phyloP scores from a whole-genome alignment of 2,113 vertebrate species.

The Cardinalis cardinalis region DNA sequence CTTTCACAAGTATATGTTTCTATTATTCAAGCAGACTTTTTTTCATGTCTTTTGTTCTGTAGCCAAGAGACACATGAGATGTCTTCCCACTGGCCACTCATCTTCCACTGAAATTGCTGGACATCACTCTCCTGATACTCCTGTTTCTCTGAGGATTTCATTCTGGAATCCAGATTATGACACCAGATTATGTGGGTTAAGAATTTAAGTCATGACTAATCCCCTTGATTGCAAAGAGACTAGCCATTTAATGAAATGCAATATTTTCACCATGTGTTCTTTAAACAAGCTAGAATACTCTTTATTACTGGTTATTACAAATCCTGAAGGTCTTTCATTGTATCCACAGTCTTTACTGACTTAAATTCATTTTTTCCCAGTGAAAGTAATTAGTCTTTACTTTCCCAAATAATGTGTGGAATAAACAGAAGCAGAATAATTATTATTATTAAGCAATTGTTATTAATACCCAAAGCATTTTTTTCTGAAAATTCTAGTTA shows the following conservation, averaged over 20 bases:
- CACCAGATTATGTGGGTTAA: background rate
- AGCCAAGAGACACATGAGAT: background rate
- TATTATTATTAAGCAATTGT: background rate
- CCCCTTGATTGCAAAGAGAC: background rate
- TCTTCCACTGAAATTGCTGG: background rate
- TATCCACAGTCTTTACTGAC: background rate
- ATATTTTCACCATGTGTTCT: background rate
- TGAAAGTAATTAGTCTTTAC: background rate
- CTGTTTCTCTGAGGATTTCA: background rate
- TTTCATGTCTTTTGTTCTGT: background rate
- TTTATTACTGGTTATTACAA: background rate
- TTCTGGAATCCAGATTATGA: background rate
- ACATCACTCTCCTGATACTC: background rate
- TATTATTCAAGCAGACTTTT: background rate
- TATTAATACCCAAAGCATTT: background rate
- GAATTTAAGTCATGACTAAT: background rate
- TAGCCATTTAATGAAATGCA: background rate
- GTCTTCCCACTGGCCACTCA: background rate
- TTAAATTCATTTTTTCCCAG: background rate
- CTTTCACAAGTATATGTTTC: background rate
- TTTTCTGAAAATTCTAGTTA: background rate
- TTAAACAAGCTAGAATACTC: background rate
- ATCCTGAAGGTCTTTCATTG: background rate
- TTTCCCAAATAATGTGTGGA: background rate
- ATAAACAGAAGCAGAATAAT: background rate